Evolutionary conservation across 2,113 vertebrate genomes (phyloP).

Genomic region (Pedionomus torquatus): DNA sequence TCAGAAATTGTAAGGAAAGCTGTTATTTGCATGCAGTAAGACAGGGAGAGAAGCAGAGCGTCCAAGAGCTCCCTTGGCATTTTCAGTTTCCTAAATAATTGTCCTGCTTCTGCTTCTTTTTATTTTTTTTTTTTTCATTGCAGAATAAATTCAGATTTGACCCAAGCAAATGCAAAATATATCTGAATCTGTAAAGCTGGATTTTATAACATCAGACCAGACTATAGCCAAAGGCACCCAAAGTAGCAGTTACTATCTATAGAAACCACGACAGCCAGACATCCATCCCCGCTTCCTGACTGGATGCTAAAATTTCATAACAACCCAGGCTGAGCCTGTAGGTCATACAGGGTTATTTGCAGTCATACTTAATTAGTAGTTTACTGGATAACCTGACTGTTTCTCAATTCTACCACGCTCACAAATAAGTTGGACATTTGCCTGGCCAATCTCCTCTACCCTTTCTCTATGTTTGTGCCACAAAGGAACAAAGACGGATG

Average conservation of each 20-base stretch:
- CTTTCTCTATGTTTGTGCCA: not conserved
- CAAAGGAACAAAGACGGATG: not conserved
- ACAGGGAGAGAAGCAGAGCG: not conserved
- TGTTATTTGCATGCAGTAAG: conserved; percentile 58
- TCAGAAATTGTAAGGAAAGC: conserved; percentile 39
- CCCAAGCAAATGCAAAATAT: not conserved
- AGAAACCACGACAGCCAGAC: not conserved
- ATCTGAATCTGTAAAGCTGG: not conserved
- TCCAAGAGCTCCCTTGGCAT: conserved; percentile 28
- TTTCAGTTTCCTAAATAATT: conserved; percentile 16
- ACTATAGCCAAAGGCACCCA: not conserved
- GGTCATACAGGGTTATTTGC: not conserved
- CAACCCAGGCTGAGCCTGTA: not conserved
- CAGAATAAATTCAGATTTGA: conserved; percentile 1
- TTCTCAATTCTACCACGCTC: not conserved
- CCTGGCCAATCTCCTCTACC: not conserved
- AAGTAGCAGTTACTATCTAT: not conserved
- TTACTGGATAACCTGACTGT: not conserved
- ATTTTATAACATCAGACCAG: not conserved
- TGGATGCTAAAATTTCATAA: not conserved
- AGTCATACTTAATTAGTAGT: not conserved
- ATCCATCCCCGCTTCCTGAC: not conserved
- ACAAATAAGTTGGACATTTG: not conserved
- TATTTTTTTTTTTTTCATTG: not conserved
- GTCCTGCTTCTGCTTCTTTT: not conserved